Evolutionary conservation across 2,888 invertebrate species (phyloP).

Genomic region (Apomyelois bistriatella): DNA sequence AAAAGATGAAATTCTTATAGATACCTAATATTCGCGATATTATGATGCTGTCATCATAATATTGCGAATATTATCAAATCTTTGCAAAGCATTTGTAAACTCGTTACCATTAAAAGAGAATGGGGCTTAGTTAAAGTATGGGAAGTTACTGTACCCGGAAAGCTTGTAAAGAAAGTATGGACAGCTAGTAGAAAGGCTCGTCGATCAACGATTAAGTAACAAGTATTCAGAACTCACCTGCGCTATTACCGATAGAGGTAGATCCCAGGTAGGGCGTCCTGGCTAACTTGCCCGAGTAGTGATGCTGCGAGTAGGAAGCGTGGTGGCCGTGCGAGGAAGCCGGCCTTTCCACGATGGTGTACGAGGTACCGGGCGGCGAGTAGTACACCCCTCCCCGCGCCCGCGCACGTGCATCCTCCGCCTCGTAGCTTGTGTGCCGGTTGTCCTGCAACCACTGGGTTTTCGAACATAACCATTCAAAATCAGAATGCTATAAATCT

Average conservation of each 20-base stretch:
- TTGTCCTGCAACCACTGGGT: constrained; percentile 69
- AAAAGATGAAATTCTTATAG: too few relatives aligned
- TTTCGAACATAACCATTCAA: constrained; percentile 30
- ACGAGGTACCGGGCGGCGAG: constrained; percentile 93
- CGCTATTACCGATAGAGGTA: constrained; percentile 79
- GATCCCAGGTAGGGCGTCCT: constrained; percentile 86
- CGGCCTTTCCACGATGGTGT: constrained; percentile 92
- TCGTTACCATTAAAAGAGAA: too few relatives aligned
- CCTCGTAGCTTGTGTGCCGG: constrained; percentile 73
- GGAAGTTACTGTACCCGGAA: too few relatives aligned
- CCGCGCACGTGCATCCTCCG: constrained; percentile 71
- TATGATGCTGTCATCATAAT: too few relatives aligned
- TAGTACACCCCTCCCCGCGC: constrained; percentile 88
- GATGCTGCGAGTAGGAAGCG: constrained; percentile 79
- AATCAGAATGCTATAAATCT: background rate
- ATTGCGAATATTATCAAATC: too few relatives aligned
- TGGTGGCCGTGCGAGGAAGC: constrained; percentile 86
- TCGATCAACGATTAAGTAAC: too few relatives aligned
- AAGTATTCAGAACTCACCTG: constrained; percentile 40
- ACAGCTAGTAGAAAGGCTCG: too few relatives aligned
- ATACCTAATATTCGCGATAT: too few relatives aligned
- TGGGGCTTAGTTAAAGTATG: too few relatives aligned
- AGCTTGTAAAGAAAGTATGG: too few relatives aligned
- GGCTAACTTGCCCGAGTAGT: constrained; percentile 71
- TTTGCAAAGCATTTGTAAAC: too few relatives aligned